Evolutionary conservation across 2,113 vertebrate genomes (phyloP).

Genomic region (Myiopsitta monachus): DNA sequence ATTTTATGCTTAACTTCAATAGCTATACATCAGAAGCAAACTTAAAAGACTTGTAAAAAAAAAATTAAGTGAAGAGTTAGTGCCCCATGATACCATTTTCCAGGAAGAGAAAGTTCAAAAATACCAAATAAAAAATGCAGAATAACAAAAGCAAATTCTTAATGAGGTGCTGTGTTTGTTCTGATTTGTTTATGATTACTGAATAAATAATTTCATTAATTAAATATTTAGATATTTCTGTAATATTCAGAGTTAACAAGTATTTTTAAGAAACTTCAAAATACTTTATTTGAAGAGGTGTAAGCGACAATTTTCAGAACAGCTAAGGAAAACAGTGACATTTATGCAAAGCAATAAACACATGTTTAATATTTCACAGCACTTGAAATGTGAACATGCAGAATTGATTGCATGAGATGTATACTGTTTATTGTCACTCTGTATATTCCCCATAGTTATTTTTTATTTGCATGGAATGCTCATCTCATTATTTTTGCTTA

Average conservation of each 20-base stretch:
- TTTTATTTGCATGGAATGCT: background rate
- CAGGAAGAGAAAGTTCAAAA: background rate
- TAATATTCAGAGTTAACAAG: background rate
- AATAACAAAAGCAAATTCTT: background rate
- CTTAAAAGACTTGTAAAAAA: constrained; percentile 29
- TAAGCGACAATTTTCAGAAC: background rate
- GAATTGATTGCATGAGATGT: background rate
- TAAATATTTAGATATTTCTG: background rate
- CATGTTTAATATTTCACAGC: background rate
- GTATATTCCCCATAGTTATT: background rate
- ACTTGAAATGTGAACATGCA: background rate
- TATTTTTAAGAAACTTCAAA: constrained; percentile 20
- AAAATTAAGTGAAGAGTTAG: constrained; percentile 13
- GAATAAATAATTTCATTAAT: background rate
- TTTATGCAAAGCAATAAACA: background rate
- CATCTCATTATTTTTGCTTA: background rate
- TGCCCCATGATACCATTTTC: background rate
- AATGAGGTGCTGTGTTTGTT: background rate
- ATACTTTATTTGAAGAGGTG: background rate
- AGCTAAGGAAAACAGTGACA: background rate
- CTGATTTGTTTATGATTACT: background rate
- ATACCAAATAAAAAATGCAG: background rate
- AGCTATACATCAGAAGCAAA: constrained; percentile 29
- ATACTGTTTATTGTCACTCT: background rate
- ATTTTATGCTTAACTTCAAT: constrained; percentile 38